These are phyloP conservation scores for Mus caroli DNA, from an alignment of 2,797 vertebrate species.

Conservation along the genomic window DNA sequence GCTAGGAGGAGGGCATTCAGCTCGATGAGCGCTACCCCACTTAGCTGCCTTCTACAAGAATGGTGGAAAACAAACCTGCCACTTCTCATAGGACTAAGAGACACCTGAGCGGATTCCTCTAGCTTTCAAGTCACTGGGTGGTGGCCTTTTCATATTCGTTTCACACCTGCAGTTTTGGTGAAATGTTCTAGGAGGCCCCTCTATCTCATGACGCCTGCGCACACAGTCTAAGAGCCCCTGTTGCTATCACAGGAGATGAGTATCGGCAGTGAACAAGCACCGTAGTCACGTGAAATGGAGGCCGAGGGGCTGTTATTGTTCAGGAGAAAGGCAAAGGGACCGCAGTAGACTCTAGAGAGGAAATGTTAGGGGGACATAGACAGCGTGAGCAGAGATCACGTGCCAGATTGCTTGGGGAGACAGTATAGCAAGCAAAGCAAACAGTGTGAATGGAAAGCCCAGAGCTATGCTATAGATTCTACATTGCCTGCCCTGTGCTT, in stretches of 20 bases:
- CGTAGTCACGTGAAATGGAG: accelerated
- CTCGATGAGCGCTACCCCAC: background rate
- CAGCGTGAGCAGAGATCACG: background rate
- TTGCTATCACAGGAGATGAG: accelerated
- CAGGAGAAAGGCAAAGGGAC: background rate
- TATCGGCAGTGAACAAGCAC: accelerated
- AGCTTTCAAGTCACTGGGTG: slow-evolving; percentile 1
- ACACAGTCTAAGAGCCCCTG: background rate
- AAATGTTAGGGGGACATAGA: background rate
- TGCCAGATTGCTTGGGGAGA: too few species aligned
- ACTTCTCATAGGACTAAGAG: slow-evolving; percentile 15
- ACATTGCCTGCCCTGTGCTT: background rate
- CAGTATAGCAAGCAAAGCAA: background rate
- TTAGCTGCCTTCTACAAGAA: background rate
- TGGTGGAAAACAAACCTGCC: background rate
- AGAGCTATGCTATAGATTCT: background rate
- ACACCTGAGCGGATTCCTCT: background rate
- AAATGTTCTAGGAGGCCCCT: background rate
- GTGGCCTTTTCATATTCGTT: slow-evolving; percentile 7
- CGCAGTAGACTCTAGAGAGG: background rate
- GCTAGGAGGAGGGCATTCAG: background rate
- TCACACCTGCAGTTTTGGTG: background rate
- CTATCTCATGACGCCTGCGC: background rate
- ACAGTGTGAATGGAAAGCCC: background rate
- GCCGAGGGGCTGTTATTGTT: background rate